phyloP scores from a whole-genome alignment of 2,113 vertebrate genomes.

The Azemiops feae region DNA sequence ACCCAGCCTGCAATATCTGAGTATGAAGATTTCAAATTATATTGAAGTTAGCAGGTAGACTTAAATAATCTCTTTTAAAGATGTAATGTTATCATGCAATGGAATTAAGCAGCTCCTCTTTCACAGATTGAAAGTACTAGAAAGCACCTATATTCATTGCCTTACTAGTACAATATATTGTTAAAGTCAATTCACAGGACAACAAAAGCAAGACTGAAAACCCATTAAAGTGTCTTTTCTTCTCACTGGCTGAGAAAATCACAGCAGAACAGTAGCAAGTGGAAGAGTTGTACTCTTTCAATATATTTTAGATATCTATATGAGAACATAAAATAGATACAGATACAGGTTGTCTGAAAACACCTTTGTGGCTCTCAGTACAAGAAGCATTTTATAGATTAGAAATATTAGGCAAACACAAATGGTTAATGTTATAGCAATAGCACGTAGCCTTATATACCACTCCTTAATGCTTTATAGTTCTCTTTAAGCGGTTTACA shows the following conservation, averaged over 20 bases:
- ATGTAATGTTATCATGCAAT: constrained; percentile 44
- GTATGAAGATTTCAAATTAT: constrained; percentile 50
- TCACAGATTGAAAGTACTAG: constrained; percentile 32
- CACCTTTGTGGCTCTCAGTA: too few species aligned
- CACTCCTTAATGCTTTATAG: too few species aligned
- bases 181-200: constrained; percentile 56
- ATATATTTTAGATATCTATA: not conserved
- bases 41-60: constrained; percentile 35
- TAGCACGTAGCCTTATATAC: too few species aligned
- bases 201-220: constrained; percentile 57
- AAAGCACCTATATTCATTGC: constrained; percentile 52
- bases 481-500: too few species aligned
- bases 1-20: constrained; percentile 8
- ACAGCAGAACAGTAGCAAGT: not conserved
- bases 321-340: too few species aligned
- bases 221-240: constrained; percentile 39
- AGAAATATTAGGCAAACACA: too few species aligned
- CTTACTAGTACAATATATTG: constrained; percentile 38
- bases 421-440: too few species aligned
- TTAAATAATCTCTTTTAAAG: constrained; percentile 51
- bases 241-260: constrained; percentile 46
- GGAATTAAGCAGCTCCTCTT: constrained; percentile 51
- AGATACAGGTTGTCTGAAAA: too few species aligned
- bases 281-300: constrained; percentile 21
- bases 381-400: too few species aligned